A percentile compares a stretch with the other conserved stretches of the same genome.
phyloP scores from a whole-genome alignment of 2,797 vertebrate species.

The Podarcis siculus region DNA sequence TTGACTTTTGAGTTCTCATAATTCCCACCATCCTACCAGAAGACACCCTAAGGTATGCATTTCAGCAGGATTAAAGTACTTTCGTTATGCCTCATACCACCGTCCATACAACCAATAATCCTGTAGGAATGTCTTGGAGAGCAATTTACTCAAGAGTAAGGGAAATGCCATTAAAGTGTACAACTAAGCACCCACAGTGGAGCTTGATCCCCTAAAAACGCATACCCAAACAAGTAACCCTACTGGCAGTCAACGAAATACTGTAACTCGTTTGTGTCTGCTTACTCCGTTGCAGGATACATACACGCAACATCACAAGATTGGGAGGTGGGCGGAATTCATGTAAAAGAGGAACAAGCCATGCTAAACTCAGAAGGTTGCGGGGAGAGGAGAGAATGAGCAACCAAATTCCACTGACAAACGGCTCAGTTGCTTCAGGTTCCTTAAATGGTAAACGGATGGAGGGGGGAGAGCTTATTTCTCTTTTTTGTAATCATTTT shows the following conservation, averaged over 20 bases:
- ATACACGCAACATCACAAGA: neutral
- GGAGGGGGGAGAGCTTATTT: no score
- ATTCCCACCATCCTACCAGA: neutral
- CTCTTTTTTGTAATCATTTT: no score
- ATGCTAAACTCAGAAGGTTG: neutral
- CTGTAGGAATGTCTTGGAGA: neutral
- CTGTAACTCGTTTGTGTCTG: neutral
- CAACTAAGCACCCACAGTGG: no score
- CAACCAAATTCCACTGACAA: neutral
- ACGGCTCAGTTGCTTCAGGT: neutral
- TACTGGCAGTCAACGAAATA: neutral
- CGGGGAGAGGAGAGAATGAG: neutral
- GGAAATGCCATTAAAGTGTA: neutral
- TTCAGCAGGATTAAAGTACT: slow-evolving; percentile 50
- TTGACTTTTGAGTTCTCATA: neutral
- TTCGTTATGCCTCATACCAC: slow-evolving; percentile 33
- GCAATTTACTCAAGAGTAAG: neutral
- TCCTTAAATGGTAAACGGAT: neutral
- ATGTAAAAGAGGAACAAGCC: neutral
- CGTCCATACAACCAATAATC: neutral
- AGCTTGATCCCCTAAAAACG: neutral
- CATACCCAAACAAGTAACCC: neutral
- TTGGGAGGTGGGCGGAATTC: neutral
- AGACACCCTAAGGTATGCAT: slow-evolving; percentile 21
- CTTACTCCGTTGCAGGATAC: neutral